phyloP scores from a whole-genome alignment of 2,888 invertebrate genomes.

The Encarsia formosa region DNA sequence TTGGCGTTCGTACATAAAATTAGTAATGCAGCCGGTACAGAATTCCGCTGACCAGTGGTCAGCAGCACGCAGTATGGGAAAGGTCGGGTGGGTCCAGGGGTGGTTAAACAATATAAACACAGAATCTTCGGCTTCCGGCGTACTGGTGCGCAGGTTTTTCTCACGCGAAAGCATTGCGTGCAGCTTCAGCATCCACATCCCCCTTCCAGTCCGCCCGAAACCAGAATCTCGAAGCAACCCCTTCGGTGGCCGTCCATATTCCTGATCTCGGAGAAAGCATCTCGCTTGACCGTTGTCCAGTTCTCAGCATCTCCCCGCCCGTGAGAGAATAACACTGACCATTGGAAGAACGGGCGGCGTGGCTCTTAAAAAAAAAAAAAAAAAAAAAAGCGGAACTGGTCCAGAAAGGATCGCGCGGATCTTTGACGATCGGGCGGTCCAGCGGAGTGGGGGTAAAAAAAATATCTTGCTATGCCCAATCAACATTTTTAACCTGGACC shows the following conservation, averaged over 20 bases:
- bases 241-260: conserved; percentile 34
- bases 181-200: conserved; percentile 30
- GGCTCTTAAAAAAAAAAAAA: neutral
- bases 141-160: conserved; percentile 47
- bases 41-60: neutral
- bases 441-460: neutral
- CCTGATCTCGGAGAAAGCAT: neutral
- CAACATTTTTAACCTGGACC: neutral
- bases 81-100: conserved; percentile 21
- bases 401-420: conserved; percentile 18
- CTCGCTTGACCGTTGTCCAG: conserved; percentile 50
- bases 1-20: no score
- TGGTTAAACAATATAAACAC: conserved; percentile 12
- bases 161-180: no score
- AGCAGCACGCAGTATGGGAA: neutral
- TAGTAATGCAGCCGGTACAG: no score
- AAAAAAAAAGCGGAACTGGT: conserved; percentile 19
- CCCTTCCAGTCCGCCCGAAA: conserved; percentile 40
- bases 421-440: conserved; percentile 3
- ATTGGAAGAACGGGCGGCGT: neutral
- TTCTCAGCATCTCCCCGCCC: conserved; percentile 33
- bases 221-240: conserved; percentile 48
- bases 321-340: conserved; percentile 17
- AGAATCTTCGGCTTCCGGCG: conserved; percentile 24
- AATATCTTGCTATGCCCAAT: neutral